These are phyloP conservation scores for Crambe crambe DNA, from an alignment of 37 sponge, comb jelly and placozoan genomes.

Conservation along the genomic window DNA sequence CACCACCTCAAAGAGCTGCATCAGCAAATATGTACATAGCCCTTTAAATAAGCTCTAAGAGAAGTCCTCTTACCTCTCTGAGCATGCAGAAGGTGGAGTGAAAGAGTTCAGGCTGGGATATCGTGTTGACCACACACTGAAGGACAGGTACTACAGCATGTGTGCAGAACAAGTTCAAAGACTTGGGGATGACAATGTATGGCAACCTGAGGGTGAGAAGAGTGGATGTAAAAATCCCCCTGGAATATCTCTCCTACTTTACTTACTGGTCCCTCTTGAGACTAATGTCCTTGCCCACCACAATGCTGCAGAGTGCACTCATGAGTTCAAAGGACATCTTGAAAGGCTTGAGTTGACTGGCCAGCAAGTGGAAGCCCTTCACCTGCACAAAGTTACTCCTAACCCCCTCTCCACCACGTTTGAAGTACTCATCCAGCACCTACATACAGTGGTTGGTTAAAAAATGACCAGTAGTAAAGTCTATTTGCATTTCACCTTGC, in stretches of 20 bases:
- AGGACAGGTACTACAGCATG: conserved; percentile 67
- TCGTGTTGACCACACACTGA: conserved; percentile 47
- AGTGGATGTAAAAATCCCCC: neutral
- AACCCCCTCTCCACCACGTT: conserved; percentile 52
- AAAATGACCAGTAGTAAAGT: too few species aligned
- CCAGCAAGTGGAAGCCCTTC: conserved; percentile 75
- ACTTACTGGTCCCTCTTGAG: conserved; percentile 60
- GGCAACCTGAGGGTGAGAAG: conserved; percentile 3
- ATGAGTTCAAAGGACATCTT: conserved; percentile 58
- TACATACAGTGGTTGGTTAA: conserved; percentile 14
- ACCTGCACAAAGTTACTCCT: conserved; percentile 56
- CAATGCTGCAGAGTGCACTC: conserved; percentile 69
- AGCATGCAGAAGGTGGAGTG: conserved; percentile 57
- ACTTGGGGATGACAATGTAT: conserved; percentile 18
- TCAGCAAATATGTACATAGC: neutral
- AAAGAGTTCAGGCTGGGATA: conserved; percentile 52
- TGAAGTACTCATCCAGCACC: conserved; percentile 80
- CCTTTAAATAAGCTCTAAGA: neutral
- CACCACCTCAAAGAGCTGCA: conserved; percentile 62
- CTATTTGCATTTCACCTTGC: too few species aligned
- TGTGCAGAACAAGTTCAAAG: conserved; percentile 52
- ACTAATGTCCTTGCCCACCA: conserved; percentile 50
- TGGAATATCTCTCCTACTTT: neutral
- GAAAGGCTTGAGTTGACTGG: conserved; percentile 58
- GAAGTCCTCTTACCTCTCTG: conserved; percentile 42